Evolutionary conservation across 1,140 invertebrate species (phyloP).

Genomic region (Choristoneura fumiferana): DNA sequence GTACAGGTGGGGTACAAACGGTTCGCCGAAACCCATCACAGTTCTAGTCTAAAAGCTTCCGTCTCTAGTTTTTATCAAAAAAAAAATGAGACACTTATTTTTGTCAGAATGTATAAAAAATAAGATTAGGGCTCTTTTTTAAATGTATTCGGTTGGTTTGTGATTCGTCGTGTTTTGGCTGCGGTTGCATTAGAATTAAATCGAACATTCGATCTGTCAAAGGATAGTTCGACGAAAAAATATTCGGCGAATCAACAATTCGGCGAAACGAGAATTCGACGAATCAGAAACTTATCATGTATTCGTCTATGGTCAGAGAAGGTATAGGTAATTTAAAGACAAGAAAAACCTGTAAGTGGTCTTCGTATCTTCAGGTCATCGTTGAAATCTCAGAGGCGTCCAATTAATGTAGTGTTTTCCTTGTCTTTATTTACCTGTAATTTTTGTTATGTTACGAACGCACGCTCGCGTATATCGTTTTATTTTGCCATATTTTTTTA

Average conservation of each 20-base stretch:
- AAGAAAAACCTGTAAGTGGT: not conserved
- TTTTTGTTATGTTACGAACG: slow-evolving; percentile 36
- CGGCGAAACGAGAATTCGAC: too few relatives aligned
- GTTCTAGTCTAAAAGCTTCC: slow-evolving; percentile 68
- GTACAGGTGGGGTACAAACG: too few relatives aligned
- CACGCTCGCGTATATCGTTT: slow-evolving; percentile 62
- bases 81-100: slow-evolving; percentile 57
- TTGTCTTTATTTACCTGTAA: too few relatives aligned
- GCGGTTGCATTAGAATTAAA: too few relatives aligned
- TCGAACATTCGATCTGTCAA: too few relatives aligned
- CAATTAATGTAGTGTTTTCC: too few relatives aligned
- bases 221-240: too few relatives aligned
- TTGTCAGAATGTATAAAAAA: slow-evolving; percentile 51
- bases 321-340: not conserved
- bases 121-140: slow-evolving; percentile 51
- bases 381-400: too few relatives aligned
- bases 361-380: too few relatives aligned
- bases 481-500: slow-evolving; percentile 73
- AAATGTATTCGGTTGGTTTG: slow-evolving; percentile 28
- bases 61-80: slow-evolving; percentile 48
- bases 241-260: too few relatives aligned
- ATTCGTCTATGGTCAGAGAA: not conserved
- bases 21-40: not conserved
- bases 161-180: too few relatives aligned
- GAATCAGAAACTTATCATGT: too few relatives aligned